phyloP scores from a whole-genome alignment of 2,113 vertebrate genomes.

The Pampusana beccarii region DNA sequence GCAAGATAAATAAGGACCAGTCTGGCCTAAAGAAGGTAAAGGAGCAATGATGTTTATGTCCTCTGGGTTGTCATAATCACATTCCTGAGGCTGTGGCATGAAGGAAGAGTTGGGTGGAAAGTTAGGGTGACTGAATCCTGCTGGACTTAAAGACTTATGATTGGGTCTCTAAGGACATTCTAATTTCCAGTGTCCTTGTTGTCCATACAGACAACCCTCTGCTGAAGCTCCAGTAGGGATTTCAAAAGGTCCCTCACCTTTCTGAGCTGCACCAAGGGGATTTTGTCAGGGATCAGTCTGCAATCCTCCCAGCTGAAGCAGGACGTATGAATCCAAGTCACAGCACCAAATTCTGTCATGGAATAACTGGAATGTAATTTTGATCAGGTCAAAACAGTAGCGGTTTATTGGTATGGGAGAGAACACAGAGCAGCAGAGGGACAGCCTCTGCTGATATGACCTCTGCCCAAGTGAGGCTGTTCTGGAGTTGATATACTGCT shows the following conservation, averaged over 20 bases:
- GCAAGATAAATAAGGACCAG: not conserved
- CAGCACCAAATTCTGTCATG: fast-evolving
- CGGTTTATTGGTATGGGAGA: not conserved
- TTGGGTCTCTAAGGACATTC: not conserved
- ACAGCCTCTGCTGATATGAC: not conserved
- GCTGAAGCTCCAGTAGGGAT: not conserved
- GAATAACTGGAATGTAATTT: not conserved
- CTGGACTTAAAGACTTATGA: not conserved
- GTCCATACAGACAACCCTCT: not conserved
- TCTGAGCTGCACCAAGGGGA: not conserved
- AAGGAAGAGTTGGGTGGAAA: not conserved
- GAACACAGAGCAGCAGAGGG: not conserved
- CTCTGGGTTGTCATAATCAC: not conserved
- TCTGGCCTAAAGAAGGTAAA: not conserved
- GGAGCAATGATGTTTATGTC: not conserved
- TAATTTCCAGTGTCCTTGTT: not conserved
- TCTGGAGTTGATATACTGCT: too few species aligned
- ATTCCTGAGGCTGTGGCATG: not conserved
- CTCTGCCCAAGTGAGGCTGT: not conserved
- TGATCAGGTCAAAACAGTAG: not conserved
- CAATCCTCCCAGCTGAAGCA: not conserved
- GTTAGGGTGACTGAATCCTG: not conserved
- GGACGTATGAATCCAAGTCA: not conserved
- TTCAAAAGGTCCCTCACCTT: not conserved
- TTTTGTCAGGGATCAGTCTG: not conserved